phyloP scores from a whole-genome alignment of 1,140 invertebrate species.

The Lucilia cuprina region DNA sequence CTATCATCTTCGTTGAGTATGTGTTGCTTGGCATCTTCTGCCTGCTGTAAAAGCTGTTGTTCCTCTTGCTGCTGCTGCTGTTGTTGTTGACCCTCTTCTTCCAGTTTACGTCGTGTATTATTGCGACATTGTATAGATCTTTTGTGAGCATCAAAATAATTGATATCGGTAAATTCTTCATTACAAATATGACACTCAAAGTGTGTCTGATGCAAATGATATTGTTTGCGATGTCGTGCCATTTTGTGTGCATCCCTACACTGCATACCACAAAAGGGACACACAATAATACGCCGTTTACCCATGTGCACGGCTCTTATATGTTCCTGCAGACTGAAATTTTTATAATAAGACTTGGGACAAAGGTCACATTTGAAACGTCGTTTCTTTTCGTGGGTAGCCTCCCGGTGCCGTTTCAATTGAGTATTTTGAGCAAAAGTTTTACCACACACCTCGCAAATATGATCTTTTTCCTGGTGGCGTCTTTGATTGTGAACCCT shows the following conservation, averaged over 20 bases:
- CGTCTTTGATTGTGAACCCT: slow-evolving; percentile 56
- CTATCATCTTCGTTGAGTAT: not conserved
- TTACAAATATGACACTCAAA: slow-evolving; percentile 53
- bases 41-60: slow-evolving; percentile 6
- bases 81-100: slow-evolving; percentile 1
- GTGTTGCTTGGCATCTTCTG: not conserved
- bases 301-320: slow-evolving; percentile 60
- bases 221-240: slow-evolving; percentile 56
- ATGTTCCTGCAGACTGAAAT: slow-evolving; percentile 57
- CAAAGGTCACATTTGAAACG: slow-evolving; percentile 53
- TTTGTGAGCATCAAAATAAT: slow-evolving; percentile 58
- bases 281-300: slow-evolving; percentile 54
- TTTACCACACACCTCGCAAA: slow-evolving; percentile 59
- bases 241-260: slow-evolving; percentile 60
- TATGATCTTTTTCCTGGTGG: slow-evolving; percentile 56
- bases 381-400: slow-evolving; percentile 57
- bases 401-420: slow-evolving; percentile 54
- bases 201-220: slow-evolving; percentile 53
- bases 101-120: slow-evolving; percentile 44
- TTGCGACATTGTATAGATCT: slow-evolving; percentile 58
- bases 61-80: not conserved
- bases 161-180: slow-evolving; percentile 59
- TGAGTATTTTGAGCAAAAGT: slow-evolving; percentile 57
- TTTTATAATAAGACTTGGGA: slow-evolving; percentile 59
- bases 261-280: slow-evolving; percentile 58